A percentile compares a stretch with the other conserved stretches of the same genome.
These are phyloP conservation scores for Hypomecis punctinalis DNA, from an alignment of 2,888 invertebrate species.

Conservation along the genomic window DNA sequence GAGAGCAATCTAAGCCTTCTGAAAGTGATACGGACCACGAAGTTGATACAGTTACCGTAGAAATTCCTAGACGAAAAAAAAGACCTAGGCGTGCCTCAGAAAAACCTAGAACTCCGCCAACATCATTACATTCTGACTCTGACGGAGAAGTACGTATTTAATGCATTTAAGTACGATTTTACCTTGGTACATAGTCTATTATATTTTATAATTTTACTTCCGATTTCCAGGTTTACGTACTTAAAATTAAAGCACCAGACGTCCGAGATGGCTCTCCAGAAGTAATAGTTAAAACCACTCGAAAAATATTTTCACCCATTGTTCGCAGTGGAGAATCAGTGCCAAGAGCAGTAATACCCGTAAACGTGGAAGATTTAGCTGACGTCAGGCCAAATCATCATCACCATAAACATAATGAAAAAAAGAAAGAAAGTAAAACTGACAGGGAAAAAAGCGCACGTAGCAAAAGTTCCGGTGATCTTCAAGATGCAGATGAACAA, in stretches of 20 bases:
- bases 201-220: slow-evolving; percentile 1
- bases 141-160: slow-evolving; percentile 71
- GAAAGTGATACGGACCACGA: slow-evolving; percentile 80
- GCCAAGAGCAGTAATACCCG: slow-evolving; percentile 80
- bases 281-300: slow-evolving; percentile 91
- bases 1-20: slow-evolving; percentile 81
- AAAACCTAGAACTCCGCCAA: slow-evolving; percentile 76
- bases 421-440: slow-evolving; percentile 48
- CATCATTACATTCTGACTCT: slow-evolving; percentile 77
- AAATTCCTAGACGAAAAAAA: slow-evolving; percentile 79
- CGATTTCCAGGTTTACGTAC: slow-evolving; percentile 68
- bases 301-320: slow-evolving; percentile 91
- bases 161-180: no score
- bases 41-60: slow-evolving; percentile 80
- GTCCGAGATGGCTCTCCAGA: slow-evolving; percentile 81
- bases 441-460: slow-evolving; percentile 55
- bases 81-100: slow-evolving; percentile 75
- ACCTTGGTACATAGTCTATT: not conserved
- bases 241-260: slow-evolving; percentile 76
- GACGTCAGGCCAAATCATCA: slow-evolving; percentile 65
- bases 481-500: slow-evolving; percentile 69
- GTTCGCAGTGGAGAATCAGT: slow-evolving; percentile 84
- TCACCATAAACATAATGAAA: slow-evolving; percentile 40
- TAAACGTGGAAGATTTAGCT: slow-evolving; percentile 70
- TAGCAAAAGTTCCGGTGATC: slow-evolving; percentile 69